A percentile compares a stretch with the other conserved stretches of the same genome.
Conservation (phyloP, 2,113 vertebrate species). For the Phycodurus eques region DNA sequence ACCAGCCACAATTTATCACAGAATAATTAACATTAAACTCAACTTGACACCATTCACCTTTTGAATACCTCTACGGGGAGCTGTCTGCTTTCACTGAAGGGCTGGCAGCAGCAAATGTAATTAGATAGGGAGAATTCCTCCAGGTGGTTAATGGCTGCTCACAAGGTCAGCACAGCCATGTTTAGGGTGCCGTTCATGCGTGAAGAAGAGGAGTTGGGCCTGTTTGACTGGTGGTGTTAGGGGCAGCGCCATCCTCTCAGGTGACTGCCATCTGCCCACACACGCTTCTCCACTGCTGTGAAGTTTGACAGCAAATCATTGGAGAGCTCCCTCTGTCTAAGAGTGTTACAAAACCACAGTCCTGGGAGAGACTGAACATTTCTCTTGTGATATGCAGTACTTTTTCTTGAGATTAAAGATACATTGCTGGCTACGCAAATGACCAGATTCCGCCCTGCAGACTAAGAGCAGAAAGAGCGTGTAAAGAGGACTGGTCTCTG, state of each 20-base stretch:
- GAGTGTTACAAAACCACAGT: slow-evolving; percentile 50
- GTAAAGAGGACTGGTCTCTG: slow-evolving; percentile 57
- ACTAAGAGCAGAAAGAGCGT: slow-evolving; percentile 38
- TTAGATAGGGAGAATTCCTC: slow-evolving; percentile 70
- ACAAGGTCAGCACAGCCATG: slow-evolving; percentile 73
- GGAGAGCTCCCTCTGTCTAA: slow-evolving; percentile 55
- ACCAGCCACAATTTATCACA: slow-evolving; percentile 19
- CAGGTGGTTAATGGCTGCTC: slow-evolving; percentile 73
- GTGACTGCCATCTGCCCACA: slow-evolving; percentile 42
- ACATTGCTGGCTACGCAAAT: slow-evolving; percentile 41
- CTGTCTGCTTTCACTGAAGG: slow-evolving; percentile 48
- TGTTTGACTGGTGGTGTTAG: slow-evolving; percentile 58
- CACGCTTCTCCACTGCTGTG: slow-evolving; percentile 46
- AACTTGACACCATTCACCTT: slow-evolving; percentile 39
- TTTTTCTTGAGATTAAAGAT: slow-evolving; percentile 57
- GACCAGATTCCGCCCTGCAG: slow-evolving; percentile 50
- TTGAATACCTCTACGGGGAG: slow-evolving; percentile 37
- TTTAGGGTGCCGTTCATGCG: slow-evolving; percentile 64
- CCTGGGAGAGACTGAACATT: slow-evolving; percentile 36
- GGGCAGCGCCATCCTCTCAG: slow-evolving; percentile 53
- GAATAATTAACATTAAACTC: slow-evolving; percentile 48
- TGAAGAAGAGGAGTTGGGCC: slow-evolving; percentile 56
- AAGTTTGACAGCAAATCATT: slow-evolving; percentile 67
- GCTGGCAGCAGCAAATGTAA: slow-evolving; percentile 66
- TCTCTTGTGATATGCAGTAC: slow-evolving; percentile 56